phyloP scores from a whole-genome alignment of 2,888 invertebrate genomes.

The Drosophila falleni region DNA sequence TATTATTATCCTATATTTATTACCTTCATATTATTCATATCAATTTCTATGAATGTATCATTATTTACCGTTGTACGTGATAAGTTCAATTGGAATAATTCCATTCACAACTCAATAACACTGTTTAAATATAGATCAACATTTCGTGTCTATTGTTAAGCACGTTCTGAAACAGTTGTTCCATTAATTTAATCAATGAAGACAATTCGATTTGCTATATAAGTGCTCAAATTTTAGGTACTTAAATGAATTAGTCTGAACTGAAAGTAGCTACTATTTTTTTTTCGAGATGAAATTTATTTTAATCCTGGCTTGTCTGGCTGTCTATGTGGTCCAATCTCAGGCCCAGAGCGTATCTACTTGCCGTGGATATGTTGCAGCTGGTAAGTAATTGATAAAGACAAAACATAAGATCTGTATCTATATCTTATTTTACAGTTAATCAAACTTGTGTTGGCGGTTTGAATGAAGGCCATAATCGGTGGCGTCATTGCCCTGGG shows the following conservation, averaged over 20 bases:
- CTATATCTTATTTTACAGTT: neutral
- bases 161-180: slow-evolving; percentile 1
- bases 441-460: slow-evolving; percentile 9
- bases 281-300: slow-evolving; percentile 10
- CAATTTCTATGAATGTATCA: neutral
- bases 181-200: neutral
- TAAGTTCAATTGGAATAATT: neutral
- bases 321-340: neutral
- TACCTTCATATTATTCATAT: neutral
- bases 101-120: neutral
- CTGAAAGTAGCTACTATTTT: too few relatives aligned
- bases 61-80: neutral
- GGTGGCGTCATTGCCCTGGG: neutral
- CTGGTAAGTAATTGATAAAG: neutral
- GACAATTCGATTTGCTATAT: neutral
- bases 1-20: too few relatives aligned
- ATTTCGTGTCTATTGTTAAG: neutral
- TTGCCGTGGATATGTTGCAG: slow-evolving; percentile 15
- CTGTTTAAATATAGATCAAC: neutral
- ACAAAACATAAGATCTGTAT: neutral
- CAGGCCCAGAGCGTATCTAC: slow-evolving; percentile 7
- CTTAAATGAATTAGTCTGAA: neutral
- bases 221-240: neutral
- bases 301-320: slow-evolving; percentile 13
- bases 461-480: slow-evolving; percentile 7